phyloP scores from a whole-genome alignment of 2,797 vertebrate genomes.

The Bradypodion ventrale region DNA sequence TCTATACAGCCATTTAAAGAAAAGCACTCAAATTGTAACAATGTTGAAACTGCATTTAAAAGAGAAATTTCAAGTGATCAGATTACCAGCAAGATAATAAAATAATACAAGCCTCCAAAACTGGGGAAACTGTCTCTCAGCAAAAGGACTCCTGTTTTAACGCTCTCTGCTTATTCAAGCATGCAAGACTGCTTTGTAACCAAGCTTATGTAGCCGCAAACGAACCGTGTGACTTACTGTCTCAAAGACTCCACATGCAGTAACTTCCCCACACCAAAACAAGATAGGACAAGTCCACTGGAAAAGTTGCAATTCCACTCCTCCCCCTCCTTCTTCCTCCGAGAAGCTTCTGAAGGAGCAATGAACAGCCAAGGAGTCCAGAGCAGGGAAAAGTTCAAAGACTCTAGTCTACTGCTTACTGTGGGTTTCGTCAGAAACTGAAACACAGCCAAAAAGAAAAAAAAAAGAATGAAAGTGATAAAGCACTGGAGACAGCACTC shows the following conservation, averaged over 20 bases:
- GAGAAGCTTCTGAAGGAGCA: conserved; percentile 59
- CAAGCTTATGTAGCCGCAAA: conserved; percentile 22
- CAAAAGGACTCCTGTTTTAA: conserved; percentile 44
- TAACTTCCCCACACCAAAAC: conserved; percentile 48
- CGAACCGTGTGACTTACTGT: conserved; percentile 68
- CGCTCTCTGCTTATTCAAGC: conserved; percentile 34
- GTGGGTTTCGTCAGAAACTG: conserved; percentile 63
- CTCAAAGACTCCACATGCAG: conserved; percentile 69
- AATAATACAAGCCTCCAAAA: neutral
- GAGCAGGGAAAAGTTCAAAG: conserved; percentile 50
- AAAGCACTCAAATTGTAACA: rapidly evolving
- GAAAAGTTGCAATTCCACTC: conserved; percentile 21
- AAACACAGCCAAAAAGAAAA: conserved; percentile 44
- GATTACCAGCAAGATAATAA: neutral
- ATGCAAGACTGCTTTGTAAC: conserved; percentile 22
- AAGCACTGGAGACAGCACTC: conserved; percentile 43
- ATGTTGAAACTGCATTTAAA: neutral
- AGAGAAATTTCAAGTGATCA: neutral
- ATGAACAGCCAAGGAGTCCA: conserved; percentile 49
- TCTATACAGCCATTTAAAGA: neutral
- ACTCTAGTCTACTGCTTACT: conserved; percentile 25
- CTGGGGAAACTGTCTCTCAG: conserved; percentile 18
- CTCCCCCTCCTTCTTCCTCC: conserved; percentile 46
- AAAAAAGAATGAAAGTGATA: conserved; percentile 52
- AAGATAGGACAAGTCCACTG: conserved; percentile 46